Evolutionary conservation across 2,888 invertebrate genomes (phyloP).

Genomic region (Rhodophaea formosa): DNA sequence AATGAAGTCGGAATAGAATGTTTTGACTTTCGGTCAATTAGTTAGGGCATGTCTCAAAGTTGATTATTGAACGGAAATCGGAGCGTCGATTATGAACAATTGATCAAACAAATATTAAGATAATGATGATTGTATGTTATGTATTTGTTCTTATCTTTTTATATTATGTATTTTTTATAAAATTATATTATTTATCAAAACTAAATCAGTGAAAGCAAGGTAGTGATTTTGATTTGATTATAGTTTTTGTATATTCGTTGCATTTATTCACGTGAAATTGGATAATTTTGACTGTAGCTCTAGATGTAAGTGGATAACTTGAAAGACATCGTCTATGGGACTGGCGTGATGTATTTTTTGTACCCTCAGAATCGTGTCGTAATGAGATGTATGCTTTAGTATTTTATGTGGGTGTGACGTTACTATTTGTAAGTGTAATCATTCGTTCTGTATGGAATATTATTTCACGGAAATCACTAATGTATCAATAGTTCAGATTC

Average conservation of each 20-base stretch:
- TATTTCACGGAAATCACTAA: background rate
- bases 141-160: conserved; percentile 4
- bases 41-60: conserved; percentile 3
- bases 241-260: conserved; percentile 69
- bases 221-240: conserved; percentile 39
- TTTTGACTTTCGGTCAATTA: conserved; percentile 8
- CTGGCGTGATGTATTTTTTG: conserved; percentile 33
- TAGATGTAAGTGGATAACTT: conserved; percentile 39
- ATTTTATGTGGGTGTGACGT: conserved; percentile 8
- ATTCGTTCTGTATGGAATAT: background rate
- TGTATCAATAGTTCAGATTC: no score
- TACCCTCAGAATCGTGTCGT: background rate
- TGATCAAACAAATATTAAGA: background rate
- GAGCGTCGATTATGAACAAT: background rate
- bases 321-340: conserved; percentile 35
- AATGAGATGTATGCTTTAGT: conserved; percentile 5
- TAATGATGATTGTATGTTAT: background rate
- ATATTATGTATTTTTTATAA: background rate
- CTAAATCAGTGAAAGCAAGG: conserved; percentile 35
- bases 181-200: conserved; percentile 27
- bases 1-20: background rate
- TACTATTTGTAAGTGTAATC: background rate
- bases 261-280: conserved; percentile 60
- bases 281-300: conserved; percentile 45
- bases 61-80: background rate